Conservation (phyloP, 1,140 invertebrate species). For the Gonatopus flavifemur region DNA sequence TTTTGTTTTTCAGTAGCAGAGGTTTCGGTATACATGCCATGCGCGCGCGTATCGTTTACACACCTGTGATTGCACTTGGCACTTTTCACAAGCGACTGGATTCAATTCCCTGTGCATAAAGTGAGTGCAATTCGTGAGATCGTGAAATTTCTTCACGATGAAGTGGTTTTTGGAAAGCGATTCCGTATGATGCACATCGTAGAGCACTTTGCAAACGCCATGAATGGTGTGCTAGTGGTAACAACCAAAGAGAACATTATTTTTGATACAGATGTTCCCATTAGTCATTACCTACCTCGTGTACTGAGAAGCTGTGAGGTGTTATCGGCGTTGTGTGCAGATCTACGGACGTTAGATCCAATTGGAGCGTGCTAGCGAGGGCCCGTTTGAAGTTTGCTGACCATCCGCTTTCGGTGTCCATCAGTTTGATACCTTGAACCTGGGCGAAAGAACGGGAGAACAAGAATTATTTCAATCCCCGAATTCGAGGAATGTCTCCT, state of each 20-base stretch:
- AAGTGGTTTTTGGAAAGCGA: constrained; percentile 11
- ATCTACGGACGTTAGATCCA: constrained; percentile 34
- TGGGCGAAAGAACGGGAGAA: too few species aligned
- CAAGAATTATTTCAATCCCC: too few species aligned
- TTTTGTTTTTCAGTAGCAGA: too few species aligned
- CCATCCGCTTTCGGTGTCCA: constrained; percentile 34
- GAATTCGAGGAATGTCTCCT: not conserved
- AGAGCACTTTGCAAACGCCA: constrained; percentile 42
- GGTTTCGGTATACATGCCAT: too few species aligned
- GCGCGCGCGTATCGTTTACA: too few species aligned
- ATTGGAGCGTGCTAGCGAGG: constrained; percentile 45
- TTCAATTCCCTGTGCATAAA: constrained; percentile 26
- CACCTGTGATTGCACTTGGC: constrained; percentile 29
- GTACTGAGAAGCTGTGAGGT: constrained; percentile 30
- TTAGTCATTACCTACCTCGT: constrained; percentile 58
- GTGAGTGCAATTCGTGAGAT: constrained; percentile 34
- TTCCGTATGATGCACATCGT: constrained; percentile 29
- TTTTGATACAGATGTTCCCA: constrained; percentile 45
- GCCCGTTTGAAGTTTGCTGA: constrained; percentile 50
- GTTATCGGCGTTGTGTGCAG: constrained; percentile 18
- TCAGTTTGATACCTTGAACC: constrained; percentile 36
- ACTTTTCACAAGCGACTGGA: constrained; percentile 24
- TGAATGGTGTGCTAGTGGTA: constrained; percentile 55
- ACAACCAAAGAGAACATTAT: constrained; percentile 61
- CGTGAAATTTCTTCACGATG: constrained; percentile 33